A percentile compares a stretch with the other conserved stretches of the same genome.
These are phyloP conservation scores for Anguilla obscura DNA, from an alignment of 2,797 vertebrate species.

Conservation along the genomic window DNA sequence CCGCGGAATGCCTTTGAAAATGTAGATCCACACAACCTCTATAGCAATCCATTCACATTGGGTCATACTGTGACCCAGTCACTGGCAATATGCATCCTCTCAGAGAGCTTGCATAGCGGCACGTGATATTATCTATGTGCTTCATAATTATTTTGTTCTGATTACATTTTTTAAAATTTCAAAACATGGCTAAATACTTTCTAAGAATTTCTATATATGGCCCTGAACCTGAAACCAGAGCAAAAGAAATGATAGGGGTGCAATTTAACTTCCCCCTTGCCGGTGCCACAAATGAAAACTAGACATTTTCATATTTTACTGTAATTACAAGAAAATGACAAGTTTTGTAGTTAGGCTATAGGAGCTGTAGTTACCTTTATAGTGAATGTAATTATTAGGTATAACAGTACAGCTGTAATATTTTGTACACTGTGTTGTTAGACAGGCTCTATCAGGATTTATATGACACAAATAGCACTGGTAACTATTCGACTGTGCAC, in stretches of 20 bases:
- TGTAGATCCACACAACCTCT: not conserved
- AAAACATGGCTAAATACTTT: not conserved
- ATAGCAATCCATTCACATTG: not conserved
- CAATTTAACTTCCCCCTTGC: not conserved
- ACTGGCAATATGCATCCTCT: not conserved
- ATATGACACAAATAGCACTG: not conserved
- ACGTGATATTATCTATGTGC: constrained; percentile 1
- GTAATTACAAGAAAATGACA: not conserved
- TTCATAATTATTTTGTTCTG: not conserved
- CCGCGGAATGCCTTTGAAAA: constrained; percentile 10
- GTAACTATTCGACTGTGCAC: not conserved
- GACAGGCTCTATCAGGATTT: not conserved
- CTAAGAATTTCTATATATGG: not conserved
- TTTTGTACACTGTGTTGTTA: not conserved
- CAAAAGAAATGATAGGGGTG: not conserved
- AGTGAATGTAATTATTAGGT: not conserved
- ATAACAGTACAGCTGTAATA: not conserved
- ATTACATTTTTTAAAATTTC: not conserved
- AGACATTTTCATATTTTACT: not conserved
- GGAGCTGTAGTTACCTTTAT: not conserved
- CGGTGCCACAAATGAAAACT: too few species aligned
- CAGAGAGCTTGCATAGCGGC: not conserved
- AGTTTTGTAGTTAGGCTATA: not conserved
- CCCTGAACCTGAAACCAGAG: not conserved
- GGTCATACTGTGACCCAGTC: not conserved